These are phyloP conservation scores for Trachymyrmex septentrionalis DNA, from an alignment of 1,140 invertebrate genomes.

Conservation along the genomic window DNA sequence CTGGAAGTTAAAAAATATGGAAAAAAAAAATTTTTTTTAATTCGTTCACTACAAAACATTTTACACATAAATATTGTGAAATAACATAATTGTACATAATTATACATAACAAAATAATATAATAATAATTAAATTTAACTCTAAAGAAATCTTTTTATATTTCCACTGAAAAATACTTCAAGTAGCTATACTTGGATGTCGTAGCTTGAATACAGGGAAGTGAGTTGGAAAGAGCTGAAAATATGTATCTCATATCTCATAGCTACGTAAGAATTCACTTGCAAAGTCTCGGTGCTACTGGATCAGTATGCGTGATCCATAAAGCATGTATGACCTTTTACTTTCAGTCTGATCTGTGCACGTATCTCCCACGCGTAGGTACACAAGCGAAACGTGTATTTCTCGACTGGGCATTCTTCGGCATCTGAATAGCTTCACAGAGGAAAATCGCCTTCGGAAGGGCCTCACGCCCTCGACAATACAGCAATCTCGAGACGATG, in stretches of 20 bases:
- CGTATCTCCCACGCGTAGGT: conserved; percentile 41
- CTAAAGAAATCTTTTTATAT: background rate
- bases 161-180: background rate
- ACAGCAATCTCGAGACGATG: conserved; percentile 64
- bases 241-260: background rate
- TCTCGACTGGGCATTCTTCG: conserved; percentile 71
- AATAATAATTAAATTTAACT: background rate
- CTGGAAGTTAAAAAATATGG: background rate
- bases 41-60: background rate
- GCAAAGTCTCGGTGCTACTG: conserved; percentile 17
- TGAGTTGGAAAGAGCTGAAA: conserved; percentile 9
- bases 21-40: background rate
- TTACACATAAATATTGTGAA: background rate
- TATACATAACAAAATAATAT: background rate
- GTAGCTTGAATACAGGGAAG: background rate
- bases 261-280: background rate
- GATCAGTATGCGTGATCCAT: conserved; percentile 26
- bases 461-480: conserved; percentile 82
- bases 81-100: background rate
- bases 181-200: background rate
- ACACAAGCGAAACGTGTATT: conserved; percentile 30
- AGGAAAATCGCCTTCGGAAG: conserved; percentile 77
- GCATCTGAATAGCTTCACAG: conserved; percentile 72
- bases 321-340: conserved; percentile 28
- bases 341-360: conserved; percentile 30